Base-by-base conservation (phyloP, 1,140 invertebrate genomes). In the Triops longicaudatus region DNA sequence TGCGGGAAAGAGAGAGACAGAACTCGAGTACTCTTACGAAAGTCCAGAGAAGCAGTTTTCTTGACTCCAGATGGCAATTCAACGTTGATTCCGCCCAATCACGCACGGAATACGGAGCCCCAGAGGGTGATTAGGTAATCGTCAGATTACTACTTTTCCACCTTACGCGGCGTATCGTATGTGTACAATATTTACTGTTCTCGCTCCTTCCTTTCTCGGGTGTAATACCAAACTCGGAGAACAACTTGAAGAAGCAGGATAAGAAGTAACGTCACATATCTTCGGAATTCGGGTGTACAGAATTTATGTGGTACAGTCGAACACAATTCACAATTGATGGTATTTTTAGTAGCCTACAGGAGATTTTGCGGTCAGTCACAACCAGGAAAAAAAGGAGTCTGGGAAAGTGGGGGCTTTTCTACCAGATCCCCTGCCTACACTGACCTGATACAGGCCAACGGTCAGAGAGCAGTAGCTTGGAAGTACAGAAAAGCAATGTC, bases 391-490 rank as follows among this genome's bases (percentile, higher is more conserved):
- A 63, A 63, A 17, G n/a, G 17, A 7, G 31, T 14, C 17, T 9
- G 50, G 6, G 17, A 63, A 63, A 2, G 10, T 9, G 14, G 50
- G 50, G 22, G 50, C 50, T 63, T 63, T 63, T 63, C 50, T 63
- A 63, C 50, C 50, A 63, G 50, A 63, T 63, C 50, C 31, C 50
- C 50, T 63, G 50, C 50, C 50, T 63, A 63, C 50, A 63, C 50
- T 63, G 50, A 63, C 50, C 50, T 63, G 50, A 63, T 63, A 63
- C 50, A 63, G 50, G 50, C 50, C 50, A 63, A 63, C 50, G 50
- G 50, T 63, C 50, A 63, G 50, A 17, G 50, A 63, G 50, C 50
- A 63, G 50, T 63, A 63, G 50, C 50, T 63, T 63, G 50, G n/a
- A 63, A 63, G 50, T 14, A n/a, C 50, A 63, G 50, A 63, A 63